A percentile compares a stretch with the other conserved stretches of the same genome.
phyloP scores from a whole-genome alignment of 2,113 vertebrate genomes.

The Vombatus ursinus region DNA sequence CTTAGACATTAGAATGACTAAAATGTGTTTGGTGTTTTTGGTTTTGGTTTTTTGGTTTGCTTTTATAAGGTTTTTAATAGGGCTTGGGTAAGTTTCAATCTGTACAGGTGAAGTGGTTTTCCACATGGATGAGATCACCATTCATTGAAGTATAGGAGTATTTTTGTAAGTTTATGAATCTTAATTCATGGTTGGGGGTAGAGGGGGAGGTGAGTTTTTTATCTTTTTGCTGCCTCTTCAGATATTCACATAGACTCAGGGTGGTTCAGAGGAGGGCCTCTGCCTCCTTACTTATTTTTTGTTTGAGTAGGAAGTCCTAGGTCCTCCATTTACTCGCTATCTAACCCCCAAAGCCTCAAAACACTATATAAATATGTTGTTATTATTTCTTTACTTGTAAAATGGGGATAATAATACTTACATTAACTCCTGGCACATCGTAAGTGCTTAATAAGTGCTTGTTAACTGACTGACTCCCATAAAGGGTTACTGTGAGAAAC shows the following conservation, averaged over 20 bases:
- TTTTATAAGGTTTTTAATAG: not conserved
- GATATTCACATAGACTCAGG: not conserved
- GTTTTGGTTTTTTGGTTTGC: not conserved
- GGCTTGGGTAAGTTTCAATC: not conserved
- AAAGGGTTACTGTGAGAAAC: too few species aligned
- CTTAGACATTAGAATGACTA: not conserved
- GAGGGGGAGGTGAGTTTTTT: not conserved
- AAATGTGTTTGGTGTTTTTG: not conserved
- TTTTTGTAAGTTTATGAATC: not conserved
- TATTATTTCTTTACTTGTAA: not conserved
- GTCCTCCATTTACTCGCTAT: not conserved
- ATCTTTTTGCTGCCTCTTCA: not conserved
- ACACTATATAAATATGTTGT: not conserved
- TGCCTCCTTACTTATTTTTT: not conserved
- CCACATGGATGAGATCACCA: not conserved
- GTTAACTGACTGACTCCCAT: too few species aligned
- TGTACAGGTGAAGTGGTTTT: not conserved
- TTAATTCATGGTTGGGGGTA: not conserved
- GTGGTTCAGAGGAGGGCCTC: not conserved
- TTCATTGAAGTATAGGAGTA: not conserved
- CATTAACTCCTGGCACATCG: too few species aligned
- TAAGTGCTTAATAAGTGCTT: too few species aligned
- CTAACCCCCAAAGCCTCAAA: not conserved
- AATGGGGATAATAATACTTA: not conserved
- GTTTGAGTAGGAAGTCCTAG: not conserved